Percentiles rank a stretch among this genome's conserved stretches.
Evolutionary conservation across 2,797 vertebrate genomes (phyloP).

Genomic region (Aythya fuligula): DNA sequence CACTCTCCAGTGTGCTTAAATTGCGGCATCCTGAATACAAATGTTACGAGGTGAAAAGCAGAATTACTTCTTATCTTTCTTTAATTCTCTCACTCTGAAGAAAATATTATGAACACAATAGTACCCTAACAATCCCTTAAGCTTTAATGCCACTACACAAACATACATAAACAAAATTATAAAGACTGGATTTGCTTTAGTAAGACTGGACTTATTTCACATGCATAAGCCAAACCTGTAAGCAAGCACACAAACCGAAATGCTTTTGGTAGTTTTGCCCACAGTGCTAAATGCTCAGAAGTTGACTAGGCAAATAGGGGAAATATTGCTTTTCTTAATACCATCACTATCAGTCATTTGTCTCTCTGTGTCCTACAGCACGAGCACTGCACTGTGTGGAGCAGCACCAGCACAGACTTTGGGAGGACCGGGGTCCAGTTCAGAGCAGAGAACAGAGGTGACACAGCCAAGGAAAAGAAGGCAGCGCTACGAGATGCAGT

Average conservation of each 20-base stretch:
- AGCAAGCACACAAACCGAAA: not conserved
- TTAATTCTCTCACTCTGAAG: not conserved
- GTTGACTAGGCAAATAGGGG: not conserved
- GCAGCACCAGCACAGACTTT: not conserved
- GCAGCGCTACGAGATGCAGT: not conserved
- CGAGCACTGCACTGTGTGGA: not conserved
- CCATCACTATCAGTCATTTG: not conserved
- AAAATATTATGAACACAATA: not conserved
- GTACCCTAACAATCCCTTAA: not conserved
- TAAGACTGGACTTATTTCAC: not conserved
- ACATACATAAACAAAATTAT: not conserved
- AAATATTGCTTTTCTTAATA: not conserved
- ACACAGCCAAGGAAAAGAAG: rapidly evolving
- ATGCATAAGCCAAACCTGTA: not conserved
- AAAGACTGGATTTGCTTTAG: not conserved
- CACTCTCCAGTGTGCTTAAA: not conserved
- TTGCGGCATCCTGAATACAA: not conserved
- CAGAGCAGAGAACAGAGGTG: not conserved
- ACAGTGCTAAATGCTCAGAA: not conserved
- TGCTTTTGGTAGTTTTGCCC: not conserved
- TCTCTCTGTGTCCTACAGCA: not conserved
- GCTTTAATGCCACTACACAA: not conserved
- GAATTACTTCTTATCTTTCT: not conserved
- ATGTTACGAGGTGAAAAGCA: not conserved
- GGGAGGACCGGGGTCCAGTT: too few relatives aligned